Base-by-base conservation (phyloP, 30 jellyfish, hydroid and myxozoan species). In the Catostylus mosaicus region DNA sequence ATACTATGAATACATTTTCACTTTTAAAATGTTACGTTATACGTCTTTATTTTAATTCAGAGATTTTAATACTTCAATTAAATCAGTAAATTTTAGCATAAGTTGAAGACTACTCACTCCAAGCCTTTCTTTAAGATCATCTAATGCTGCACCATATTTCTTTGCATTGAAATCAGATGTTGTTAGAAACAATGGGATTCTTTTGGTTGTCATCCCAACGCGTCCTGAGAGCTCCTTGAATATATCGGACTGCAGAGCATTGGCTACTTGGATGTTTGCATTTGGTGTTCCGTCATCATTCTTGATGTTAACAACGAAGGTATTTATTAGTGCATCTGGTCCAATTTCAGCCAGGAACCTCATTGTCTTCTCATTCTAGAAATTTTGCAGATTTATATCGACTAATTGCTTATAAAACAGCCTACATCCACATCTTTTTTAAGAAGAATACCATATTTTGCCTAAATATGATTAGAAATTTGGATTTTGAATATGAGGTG, bases 311-410 rank as follows among this genome's bases (percentile, higher is more conserved):
- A 87, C 92, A 18, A 80, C 83, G 56, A 87, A 87, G 29, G 96
- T 65, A 52, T 87, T 87, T 1, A 87, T 87, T 3, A 87, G 75
- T 32, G 96, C 90, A 78, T 87, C 96, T 19, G 96, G 96, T 10
- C 96, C 96, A 34, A 87, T 65, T 26, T 65, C 78, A 23, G 81
- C 50, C 30, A 87, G 82, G 37, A 87, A 87, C 43, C 65, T 26
- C 91, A 87, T 63, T 10, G 78, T 90, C 33, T 11, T 73, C 9
- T 36, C 52, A 69, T 83, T 77, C 94, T 83, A 74, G 54, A 40
- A 1, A 5, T n/a, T n/a, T n/a, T n/a, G 35, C 66, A 27, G 50
- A 4, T 14, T 75, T 18, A 9, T 52, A 8, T 12, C 26, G 31
- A 18, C 30, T 59, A n/a, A n/a, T n/a, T n/a, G n/a, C n/a, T n/a